Evolutionary conservation across 2,888 invertebrate species (phyloP).

Genomic region (Sesia apiformis): DNA sequence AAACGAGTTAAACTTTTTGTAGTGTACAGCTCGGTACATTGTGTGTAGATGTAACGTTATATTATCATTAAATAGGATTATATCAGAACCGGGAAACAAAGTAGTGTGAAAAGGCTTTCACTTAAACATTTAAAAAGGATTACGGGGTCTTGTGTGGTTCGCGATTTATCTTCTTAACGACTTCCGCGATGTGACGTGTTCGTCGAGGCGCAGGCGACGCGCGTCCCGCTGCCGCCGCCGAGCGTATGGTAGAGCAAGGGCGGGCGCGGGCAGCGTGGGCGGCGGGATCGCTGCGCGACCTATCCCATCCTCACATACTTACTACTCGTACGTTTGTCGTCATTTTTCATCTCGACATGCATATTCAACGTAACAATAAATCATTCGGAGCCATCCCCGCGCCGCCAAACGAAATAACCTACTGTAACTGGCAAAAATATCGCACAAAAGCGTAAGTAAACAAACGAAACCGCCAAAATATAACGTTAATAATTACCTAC

Average conservation of each 20-base stretch:
- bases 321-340: conserved; percentile 50
- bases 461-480: conserved; percentile 59
- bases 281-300: conserved; percentile 7
- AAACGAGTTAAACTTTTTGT: neutral
- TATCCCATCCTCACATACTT: conserved; percentile 34
- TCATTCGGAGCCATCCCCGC: conserved; percentile 55
- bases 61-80: neutral
- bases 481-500: conserved; percentile 69
- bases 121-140: conserved; percentile 49
- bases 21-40: too few relatives aligned
- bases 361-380: conserved; percentile 71
- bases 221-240: neutral
- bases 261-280: neutral
- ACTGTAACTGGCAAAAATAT: conserved; percentile 54
- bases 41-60: too few relatives aligned
- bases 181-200: conserved; percentile 50
- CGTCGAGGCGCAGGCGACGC: conserved; percentile 14
- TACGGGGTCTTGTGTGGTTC: conserved; percentile 45
- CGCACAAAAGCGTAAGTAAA: conserved; percentile 51
- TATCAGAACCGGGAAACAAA: conserved; percentile 20
- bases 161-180: conserved; percentile 65
- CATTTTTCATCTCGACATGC: conserved; percentile 72
- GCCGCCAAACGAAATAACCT: conserved; percentile 57
- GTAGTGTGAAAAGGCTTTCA: conserved; percentile 29
- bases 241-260: neutral